Evolutionary conservation across 2,888 invertebrate species (phyloP), one percentile per base, ranked within the genome.

Genomic region (Hedya salicella): DNA sequence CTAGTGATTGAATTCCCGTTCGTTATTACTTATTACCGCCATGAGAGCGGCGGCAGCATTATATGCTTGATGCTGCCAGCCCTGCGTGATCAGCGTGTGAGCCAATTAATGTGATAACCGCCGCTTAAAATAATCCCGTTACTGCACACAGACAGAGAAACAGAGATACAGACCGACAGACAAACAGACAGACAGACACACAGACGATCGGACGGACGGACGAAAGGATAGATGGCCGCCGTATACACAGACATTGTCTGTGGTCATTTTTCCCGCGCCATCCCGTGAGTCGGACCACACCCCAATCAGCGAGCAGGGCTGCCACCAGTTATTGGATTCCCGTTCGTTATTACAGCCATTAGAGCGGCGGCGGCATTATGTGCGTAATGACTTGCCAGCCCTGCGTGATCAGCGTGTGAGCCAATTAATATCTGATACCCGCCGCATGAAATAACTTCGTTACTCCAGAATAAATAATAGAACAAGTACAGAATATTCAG

Each of bases 341-440:
- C 81, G 81, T 78, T 78, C 75, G 80, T 84, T 85, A 86, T 86
- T 82, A 79, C 81, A 72, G 74, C 80, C 77, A 82, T 83, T 85
- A 81, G 71, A 67, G 79, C 76, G 75, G 73, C 77, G 76, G 80
- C 67, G 69, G 78, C 72, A 78, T 79, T 81, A 78, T 74, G 73
- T 76, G 75, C 70, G 75, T 81, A 77, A 85, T 83, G 80, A 79
- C 74, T 76, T 70, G 61, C 46, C 52, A 63, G 32, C 54, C 54
- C 62, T 54, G 53, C 36, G 65, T 70, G 71, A 70, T 69, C 71
- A 64, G 74, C 70, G 71, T 69, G 68, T 9, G 36, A 62, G 48
- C 54, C 64, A 64, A 64, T 64, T 59, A 59, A 64, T 64, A 42
- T 40, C 40, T 56, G 25, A 49, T 49, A 40, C 46, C 42, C 25